Evolutionary conservation across 2,797 vertebrate species (phyloP).

Genomic region (Sylvia borin): DNA sequence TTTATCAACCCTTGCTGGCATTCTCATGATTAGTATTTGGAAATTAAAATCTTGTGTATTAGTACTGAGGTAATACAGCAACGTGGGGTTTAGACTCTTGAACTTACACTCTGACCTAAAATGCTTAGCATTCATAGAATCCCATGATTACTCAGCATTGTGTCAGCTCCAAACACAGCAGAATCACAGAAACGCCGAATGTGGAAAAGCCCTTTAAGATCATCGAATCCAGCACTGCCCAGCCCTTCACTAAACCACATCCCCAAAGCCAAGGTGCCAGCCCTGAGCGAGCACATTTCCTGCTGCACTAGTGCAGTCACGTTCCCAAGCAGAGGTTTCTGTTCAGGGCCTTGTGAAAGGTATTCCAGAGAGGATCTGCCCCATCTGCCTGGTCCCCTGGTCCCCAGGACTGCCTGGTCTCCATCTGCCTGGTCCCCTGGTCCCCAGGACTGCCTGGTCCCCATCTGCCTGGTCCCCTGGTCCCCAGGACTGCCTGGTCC

Average conservation of each 20-base stretch:
- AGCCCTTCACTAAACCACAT: neutral
- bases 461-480: no score
- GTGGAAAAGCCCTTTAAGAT: neutral
- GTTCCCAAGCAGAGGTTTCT: neutral
- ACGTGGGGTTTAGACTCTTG: neutral
- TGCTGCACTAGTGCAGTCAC: neutral
- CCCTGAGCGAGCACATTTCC: neutral
- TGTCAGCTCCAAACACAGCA: neutral
- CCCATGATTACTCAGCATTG: neutral
- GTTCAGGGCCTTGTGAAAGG: neutral
- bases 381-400: neutral
- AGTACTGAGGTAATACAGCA: neutral
- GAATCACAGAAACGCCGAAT: neutral
- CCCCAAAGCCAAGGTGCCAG: no score
- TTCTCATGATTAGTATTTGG: neutral
- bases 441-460: no score
- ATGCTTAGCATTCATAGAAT: neutral
- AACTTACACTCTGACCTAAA: neutral
- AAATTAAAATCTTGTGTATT: neutral
- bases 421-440: no score
- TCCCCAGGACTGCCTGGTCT: no score
- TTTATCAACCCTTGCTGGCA: neutral
- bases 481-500: no score
- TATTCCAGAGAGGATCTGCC: neutral
- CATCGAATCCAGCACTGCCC: rapidly evolving